A percentile compares a stretch with the other conserved stretches of the same genome.
Conservation (phyloP, 2,797 vertebrate genomes). For the Hydrolagus colliei region DNA sequence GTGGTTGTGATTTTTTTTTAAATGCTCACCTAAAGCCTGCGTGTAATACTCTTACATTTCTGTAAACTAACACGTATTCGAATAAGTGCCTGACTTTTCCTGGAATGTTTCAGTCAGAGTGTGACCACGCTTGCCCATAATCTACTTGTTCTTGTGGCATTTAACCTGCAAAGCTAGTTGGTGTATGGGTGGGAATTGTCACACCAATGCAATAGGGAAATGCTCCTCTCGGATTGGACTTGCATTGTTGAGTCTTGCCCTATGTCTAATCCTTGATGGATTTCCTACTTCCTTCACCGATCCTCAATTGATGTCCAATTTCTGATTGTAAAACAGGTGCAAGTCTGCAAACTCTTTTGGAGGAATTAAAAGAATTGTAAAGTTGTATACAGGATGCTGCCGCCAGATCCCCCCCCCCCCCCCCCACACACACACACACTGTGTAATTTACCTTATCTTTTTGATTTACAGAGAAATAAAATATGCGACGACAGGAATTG, state of each 20-base stretch:
- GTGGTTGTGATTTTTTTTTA: no score
- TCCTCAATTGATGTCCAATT: neutral
- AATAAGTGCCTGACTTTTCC: neutral
- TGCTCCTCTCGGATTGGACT: no score
- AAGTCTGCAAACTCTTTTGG: neutral
- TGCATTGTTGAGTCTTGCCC: no score
- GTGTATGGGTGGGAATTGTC: no score
- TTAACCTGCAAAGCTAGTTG: no score
- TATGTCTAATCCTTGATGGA: no score
- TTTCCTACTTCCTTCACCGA: neutral
- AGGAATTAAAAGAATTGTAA: neutral
- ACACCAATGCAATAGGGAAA: no score
- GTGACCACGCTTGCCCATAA: no score
- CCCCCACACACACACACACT: neutral
- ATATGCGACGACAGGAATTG: neutral
- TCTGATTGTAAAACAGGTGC: neutral
- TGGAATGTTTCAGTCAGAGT: neutral
- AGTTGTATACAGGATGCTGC: neutral
- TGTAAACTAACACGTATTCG: neutral
- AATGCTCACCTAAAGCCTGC: no score
- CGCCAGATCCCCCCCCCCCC: neutral
- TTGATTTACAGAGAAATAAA: neutral
- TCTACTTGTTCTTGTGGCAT: no score
- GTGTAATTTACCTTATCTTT: neutral
- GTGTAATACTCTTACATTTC: neutral